Evolutionary conservation across 2,888 invertebrate genomes (phyloP), one percentile per base, ranked within the genome.

Genomic region (Zygogramma bicolorata): DNA sequence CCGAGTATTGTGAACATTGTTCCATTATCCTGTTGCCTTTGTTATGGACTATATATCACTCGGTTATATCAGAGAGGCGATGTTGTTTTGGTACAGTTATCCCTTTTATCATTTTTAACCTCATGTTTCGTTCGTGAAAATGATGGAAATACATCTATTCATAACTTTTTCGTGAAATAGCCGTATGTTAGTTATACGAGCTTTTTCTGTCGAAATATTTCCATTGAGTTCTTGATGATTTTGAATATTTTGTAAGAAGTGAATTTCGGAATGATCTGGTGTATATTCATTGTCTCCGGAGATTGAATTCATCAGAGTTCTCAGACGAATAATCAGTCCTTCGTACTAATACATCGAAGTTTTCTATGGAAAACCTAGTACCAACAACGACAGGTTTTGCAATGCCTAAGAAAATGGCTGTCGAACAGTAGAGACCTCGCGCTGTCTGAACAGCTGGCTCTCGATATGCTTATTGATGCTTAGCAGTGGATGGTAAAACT

Each of bases 11-110:
- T 29, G 63, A 46, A 46, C 46, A 40, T 63, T 46, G 53, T 53
- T 22, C 25, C 25, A 53, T 53, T 13, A 53, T 53, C 53, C 53
- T 53, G 46, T 42, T 46, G 46, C 46, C 22, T 63, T 63, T 63
- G 62, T 63, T 63, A 49, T 63, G 63, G 46, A 13, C 46, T n/a
- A 46, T 63, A 63, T 63, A 46, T 63, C 62, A 63, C 46, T 46
- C 46, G 46, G 27, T n/a, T 34, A 10, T 46, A 63, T 46, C 62
- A 46, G 53, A n/a, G 53, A 49, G 10, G 31, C 46, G 46, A 27
- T 63, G 46, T 46, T 63, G 62, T 46, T 63, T 46, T 46, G 31
- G 46, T 63, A 10, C 46, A 29, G 40, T 29, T 63, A 40, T 46
- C 40, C 46, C 42, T 63, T 18, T 20, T 46, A 27, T 27, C 42